Evolutionary conservation across 2,113 vertebrate species (phyloP).

Genomic region (Myrmecobius fasciatus): DNA sequence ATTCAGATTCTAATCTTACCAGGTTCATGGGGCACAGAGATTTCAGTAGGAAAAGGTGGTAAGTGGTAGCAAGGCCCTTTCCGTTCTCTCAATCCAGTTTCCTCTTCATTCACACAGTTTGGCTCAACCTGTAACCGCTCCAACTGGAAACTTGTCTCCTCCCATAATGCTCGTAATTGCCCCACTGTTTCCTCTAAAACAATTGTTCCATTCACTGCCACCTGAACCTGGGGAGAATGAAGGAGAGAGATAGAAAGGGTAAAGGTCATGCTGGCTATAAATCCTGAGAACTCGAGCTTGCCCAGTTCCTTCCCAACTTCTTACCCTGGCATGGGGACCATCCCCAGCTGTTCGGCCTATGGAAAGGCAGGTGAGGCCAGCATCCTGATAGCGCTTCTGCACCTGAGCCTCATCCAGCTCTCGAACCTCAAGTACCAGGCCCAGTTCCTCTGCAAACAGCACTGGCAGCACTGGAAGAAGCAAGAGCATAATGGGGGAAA

Average conservation of each 20-base stretch:
- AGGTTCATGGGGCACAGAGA: conserved; percentile 69
- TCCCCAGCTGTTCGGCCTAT: conserved; percentile 86
- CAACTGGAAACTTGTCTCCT: conserved; percentile 93
- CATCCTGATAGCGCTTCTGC: conserved; percentile 81
- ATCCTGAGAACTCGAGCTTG: neutral
- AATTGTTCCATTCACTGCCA: conserved; percentile 84
- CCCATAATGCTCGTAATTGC: conserved; percentile 89
- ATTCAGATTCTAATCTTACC: conserved; percentile 76
- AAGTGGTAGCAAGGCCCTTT: conserved; percentile 87
- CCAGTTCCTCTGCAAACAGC: conserved; percentile 92
- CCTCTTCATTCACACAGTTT: conserved; percentile 87
- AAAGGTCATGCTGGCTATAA: neutral
- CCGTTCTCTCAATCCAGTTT: conserved; percentile 84
- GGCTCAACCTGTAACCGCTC: conserved; percentile 90
- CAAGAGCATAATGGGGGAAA: accelerated
- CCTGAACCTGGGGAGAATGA: conserved; percentile 81
- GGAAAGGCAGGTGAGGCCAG: conserved; percentile 85
- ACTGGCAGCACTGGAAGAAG: conserved; percentile 85
- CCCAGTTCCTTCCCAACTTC: conserved; percentile 28
- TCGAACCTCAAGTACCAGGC: conserved; percentile 90
- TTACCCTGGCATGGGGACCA: conserved; percentile 88
- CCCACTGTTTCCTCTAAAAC: conserved; percentile 85
- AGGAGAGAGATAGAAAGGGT: neutral
- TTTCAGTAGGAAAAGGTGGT: conserved; percentile 83
- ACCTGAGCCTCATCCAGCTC: conserved; percentile 77